Conservation (phyloP, 2,888 invertebrate genomes). For the Tillus elongatus region DNA sequence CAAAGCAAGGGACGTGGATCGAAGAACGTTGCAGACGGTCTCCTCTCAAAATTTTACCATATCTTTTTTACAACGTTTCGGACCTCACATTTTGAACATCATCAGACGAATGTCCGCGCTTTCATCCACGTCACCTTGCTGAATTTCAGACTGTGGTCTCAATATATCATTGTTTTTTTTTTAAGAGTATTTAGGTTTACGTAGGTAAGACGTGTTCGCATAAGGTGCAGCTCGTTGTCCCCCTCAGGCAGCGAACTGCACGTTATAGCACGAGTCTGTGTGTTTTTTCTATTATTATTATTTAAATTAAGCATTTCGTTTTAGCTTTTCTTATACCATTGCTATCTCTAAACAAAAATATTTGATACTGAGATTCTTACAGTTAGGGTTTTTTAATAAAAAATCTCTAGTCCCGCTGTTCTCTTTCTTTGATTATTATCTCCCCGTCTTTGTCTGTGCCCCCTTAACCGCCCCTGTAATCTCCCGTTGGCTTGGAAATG, state of each 20-base stretch:
- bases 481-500: no score
- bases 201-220: conserved; percentile 24
- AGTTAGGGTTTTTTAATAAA: conserved; percentile 44
- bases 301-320: conserved; percentile 44
- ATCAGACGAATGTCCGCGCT: no score
- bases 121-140: no score
- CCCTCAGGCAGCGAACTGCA: neutral
- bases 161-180: conserved; percentile 31
- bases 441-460: conserved; percentile 13
- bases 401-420: conserved; percentile 61
- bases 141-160: conserved; percentile 38
- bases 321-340: conserved; percentile 48
- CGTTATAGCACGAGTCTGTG: conserved; percentile 2
- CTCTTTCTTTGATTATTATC: conserved; percentile 29
- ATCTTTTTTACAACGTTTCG: no score
- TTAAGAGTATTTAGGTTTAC: conserved; percentile 33
- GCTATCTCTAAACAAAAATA: conserved; percentile 44
- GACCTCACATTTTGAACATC: no score
- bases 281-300: no score
- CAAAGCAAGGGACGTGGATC: no score
- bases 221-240: conserved; percentile 14
- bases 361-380: conserved; percentile 55
- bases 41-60: no score
- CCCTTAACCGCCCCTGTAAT: neutral
- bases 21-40: no score